Evolutionary conservation across 2,888 invertebrate genomes (phyloP).

Genomic region (Argyresthia albistria): DNA sequence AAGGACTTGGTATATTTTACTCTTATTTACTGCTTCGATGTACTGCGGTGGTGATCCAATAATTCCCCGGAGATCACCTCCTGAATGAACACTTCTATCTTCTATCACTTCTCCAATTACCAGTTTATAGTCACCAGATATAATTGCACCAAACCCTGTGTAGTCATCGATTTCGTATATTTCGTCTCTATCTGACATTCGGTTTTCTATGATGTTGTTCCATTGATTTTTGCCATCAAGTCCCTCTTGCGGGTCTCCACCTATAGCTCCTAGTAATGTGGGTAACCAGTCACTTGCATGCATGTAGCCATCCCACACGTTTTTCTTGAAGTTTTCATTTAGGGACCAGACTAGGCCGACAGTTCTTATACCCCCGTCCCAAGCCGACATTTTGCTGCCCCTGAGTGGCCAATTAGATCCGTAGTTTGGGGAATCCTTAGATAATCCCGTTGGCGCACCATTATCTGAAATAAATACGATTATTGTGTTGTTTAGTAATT

Average conservation of each 20-base stretch:
- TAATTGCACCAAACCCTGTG: conserved; percentile 33
- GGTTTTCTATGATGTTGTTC: conserved; percentile 29
- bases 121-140: conserved; percentile 40
- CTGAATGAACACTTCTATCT: conserved; percentile 32
- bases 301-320: conserved; percentile 69
- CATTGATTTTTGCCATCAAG: conserved; percentile 52
- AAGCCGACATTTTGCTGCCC: conserved; percentile 82
- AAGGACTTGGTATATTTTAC: conserved; percentile 30
- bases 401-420: conserved; percentile 87
- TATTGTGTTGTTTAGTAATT: conserved; percentile 85
- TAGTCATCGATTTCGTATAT: conserved; percentile 50
- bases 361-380: conserved; percentile 88
- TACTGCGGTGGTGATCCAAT: conserved; percentile 36
- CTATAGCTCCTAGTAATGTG: conserved; percentile 70
- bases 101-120: conserved; percentile 29
- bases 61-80: conserved; percentile 30
- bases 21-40: conserved; percentile 23
- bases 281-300: conserved; percentile 89
- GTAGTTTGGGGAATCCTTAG: conserved; percentile 72
- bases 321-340: conserved; percentile 40
- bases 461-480: conserved; percentile 92
- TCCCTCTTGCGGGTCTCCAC: conserved; percentile 24
- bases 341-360: conserved; percentile 79
- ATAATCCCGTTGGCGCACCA: conserved; percentile 84
- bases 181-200: conserved; percentile 32